Evolutionary conservation across 2,113 vertebrate genomes (phyloP).

Genomic region (Gallinago media): DNA sequence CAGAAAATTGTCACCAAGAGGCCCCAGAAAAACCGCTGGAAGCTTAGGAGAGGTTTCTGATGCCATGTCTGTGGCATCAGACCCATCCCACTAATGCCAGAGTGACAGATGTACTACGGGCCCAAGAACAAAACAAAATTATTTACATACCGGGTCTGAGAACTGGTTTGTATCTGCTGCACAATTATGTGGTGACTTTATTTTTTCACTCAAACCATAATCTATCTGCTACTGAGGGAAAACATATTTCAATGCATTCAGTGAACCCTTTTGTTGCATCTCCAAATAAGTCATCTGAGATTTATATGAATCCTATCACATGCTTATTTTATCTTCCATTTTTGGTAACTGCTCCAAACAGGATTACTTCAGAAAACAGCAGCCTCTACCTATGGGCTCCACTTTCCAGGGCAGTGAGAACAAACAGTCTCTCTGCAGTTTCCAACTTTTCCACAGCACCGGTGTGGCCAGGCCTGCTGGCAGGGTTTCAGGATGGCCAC

Average conservation of each 20-base stretch:
- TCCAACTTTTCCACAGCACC: neutral
- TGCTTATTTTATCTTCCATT: neutral
- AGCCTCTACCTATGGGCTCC: neutral
- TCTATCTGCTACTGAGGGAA: conserved; percentile 52
- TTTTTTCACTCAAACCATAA: conserved; percentile 48
- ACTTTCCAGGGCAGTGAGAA: neutral
- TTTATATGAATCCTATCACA: neutral
- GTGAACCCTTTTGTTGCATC: neutral
- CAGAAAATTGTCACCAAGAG: neutral
- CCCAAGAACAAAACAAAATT: neutral
- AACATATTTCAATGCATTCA: conserved; percentile 50
- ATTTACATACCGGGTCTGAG: neutral
- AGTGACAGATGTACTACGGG: neutral
- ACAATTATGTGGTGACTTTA: neutral
- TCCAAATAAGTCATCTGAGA: neutral
- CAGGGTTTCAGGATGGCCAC: neutral
- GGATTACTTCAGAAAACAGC: neutral
- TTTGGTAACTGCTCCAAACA: neutral
- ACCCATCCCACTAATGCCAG: neutral
- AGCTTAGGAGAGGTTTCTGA: neutral
- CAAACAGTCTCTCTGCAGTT: neutral
- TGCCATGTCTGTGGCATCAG: neutral
- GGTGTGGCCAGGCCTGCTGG: neutral
- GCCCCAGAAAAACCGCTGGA: neutral
- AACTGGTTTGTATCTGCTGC: conserved; percentile 24